Evolutionary conservation across 1,140 invertebrate species (phyloP), one percentile per base, ranked within the genome.

Genomic region (Drosophila setifemur): DNA sequence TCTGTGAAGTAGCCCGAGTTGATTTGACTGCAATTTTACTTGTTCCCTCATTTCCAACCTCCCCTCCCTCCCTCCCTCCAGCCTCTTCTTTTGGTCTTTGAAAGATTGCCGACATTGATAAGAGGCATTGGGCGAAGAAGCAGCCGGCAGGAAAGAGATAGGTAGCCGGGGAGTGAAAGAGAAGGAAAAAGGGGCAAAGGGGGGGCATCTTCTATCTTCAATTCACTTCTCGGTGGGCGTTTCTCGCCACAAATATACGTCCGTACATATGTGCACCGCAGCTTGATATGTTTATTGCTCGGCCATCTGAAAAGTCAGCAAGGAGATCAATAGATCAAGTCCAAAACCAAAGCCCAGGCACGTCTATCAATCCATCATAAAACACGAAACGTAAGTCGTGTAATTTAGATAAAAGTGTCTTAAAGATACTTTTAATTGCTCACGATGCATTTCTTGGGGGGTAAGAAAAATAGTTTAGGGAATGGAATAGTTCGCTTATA

Each of bases 21-120:
- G 69, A 61, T 72, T 73, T 64, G 69, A 72, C 48, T 73, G 71
- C 58, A 68, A 74, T 58, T 53, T 66, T 73, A 73, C 45, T 71
- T 68, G 55, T 72, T 55, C 54, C 54, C 42, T 44, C 45, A 21
- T 25, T 50, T 26, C 9, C n/a, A 29, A 23, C 42, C 31, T 25
- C 40, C 26, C 60, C 43, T 16, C 18, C 7, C 28, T 16, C 21
- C 5, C 12, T n/a, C n/a, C n/a, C n/a, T n/a, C n/a, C n/a, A n/a
- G n/a, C n/a, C 6, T 44, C 48, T 25, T 21, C 11, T 43, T 40
- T 35, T 53, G 43, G 35, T 37, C 70, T 85, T 85, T 83, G 79
- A 67, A 72, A 83, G 79, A 83, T 83, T 74, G 81, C 81, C 79
- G 79, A 71, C 78, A 58, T 23, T 40, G 78, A 83, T 83, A 83